phyloP scores from a whole-genome alignment of 2,797 vertebrate genomes.

The Tauraco hartlaubi region DNA sequence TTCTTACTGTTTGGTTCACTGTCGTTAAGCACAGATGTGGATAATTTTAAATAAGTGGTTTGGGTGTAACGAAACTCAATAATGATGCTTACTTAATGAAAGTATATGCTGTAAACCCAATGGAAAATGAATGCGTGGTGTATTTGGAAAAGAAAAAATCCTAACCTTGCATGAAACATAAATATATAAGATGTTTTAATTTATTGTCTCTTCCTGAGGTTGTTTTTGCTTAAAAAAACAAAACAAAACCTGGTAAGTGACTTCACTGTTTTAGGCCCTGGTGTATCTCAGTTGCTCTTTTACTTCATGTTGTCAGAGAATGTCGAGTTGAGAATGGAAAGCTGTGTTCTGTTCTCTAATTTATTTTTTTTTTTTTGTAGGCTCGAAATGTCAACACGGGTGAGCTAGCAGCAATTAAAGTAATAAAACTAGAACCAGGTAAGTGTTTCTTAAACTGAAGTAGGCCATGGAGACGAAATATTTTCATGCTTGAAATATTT shows the following conservation, averaged over 20 bases:
- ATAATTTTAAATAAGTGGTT: background rate
- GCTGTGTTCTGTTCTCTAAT: conserved; percentile 1
- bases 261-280: background rate
- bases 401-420: conserved; percentile 98
- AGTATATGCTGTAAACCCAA: background rate
- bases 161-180: background rate
- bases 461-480: background rate
- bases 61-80: background rate
- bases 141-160: background rate
- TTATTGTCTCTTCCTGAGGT: background rate
- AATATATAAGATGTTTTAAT: background rate
- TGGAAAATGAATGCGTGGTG: background rate
- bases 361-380: conserved; percentile 66
- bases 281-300: background rate
- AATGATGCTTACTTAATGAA: background rate
- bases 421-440: conserved; percentile 99
- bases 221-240: background rate
- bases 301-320: background rate
- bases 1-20: background rate
- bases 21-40: background rate
- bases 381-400: conserved; percentile 98
- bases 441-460: conserved; percentile 59
- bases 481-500: background rate
- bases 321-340: background rate
- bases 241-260: background rate